Evolutionary conservation across 2,113 vertebrate genomes (phyloP).

Genomic region (Colistium nudipinnis): DNA sequence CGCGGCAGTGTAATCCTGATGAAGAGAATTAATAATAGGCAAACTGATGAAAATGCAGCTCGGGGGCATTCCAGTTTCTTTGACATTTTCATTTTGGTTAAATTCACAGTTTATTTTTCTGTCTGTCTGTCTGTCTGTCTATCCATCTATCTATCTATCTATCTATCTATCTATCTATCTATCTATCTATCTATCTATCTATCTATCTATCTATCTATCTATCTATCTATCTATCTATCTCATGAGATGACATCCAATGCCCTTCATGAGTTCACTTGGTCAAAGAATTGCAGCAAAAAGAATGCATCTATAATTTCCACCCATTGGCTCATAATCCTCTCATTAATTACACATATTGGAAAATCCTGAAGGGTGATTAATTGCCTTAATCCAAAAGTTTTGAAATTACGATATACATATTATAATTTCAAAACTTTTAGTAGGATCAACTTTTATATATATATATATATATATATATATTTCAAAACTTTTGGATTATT

Average conservation of each 20-base stretch:
- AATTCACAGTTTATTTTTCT: constrained; percentile 26
- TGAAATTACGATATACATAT: constrained; percentile 16
- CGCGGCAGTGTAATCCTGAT: constrained; percentile 33
- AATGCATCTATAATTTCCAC: constrained; percentile 9
- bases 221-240: constrained; percentile 18
- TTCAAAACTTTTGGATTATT: constrained; percentile 22
- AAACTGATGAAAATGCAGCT: constrained; percentile 53
- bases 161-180: constrained; percentile 12
- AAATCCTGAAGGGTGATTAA: constrained; percentile 64
- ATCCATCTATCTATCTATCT: constrained; percentile 11
- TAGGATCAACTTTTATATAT: constrained; percentile 19
- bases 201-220: constrained; percentile 14
- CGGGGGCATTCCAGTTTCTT: constrained; percentile 3
- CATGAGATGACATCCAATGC: no score
- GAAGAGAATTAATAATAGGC: constrained; percentile 57
- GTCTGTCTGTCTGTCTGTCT: constrained; percentile 4
- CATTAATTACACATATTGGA: constrained; percentile 70
- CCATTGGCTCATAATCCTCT: constrained; percentile 44
- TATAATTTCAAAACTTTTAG: constrained; percentile 1
- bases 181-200: constrained; percentile 18
- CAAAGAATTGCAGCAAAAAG: background rate
- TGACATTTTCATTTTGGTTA: constrained; percentile 29
- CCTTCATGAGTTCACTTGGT: background rate
- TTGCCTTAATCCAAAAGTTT: constrained; percentile 65
- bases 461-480: background rate